Evolutionary conservation across 2,888 invertebrate genomes (phyloP).

Genomic region (Allacma fusca): DNA sequence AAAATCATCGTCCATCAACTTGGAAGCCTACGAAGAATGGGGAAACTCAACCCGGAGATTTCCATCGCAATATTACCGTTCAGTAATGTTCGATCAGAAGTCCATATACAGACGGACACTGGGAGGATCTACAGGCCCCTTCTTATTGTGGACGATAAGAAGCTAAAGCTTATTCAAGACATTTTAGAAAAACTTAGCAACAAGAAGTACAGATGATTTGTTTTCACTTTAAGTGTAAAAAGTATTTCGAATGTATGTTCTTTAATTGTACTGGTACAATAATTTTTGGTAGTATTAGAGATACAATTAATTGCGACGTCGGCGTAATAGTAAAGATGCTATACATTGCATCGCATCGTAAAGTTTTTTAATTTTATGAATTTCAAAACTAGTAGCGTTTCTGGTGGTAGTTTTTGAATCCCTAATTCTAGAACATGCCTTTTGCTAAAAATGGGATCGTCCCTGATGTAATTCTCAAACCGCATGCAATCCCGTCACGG

Average conservation of each 20-base stretch:
- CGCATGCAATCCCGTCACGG: constrained; percentile 72
- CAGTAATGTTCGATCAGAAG: constrained; percentile 14
- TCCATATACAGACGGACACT: constrained; percentile 70
- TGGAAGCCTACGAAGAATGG: constrained; percentile 67
- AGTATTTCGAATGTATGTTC: too few relatives aligned
- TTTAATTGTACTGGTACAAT: too few relatives aligned
- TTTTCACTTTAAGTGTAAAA: too few relatives aligned
- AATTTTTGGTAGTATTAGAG: too few relatives aligned
- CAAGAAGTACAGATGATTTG: too few relatives aligned
- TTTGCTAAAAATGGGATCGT: constrained; percentile 68
- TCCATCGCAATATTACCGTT: constrained; percentile 42
- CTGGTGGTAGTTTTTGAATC: too few relatives aligned
- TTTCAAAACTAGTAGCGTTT: too few relatives aligned
- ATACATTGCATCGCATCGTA: too few relatives aligned
- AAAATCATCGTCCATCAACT: not conserved
- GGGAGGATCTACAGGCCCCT: constrained; percentile 71
- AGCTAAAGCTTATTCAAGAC: constrained; percentile 24
- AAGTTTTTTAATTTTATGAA: too few relatives aligned
- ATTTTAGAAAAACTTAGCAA: too few relatives aligned
- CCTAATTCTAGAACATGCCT: constrained; percentile 64
- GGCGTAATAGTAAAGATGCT: too few relatives aligned
- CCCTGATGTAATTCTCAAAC: constrained; percentile 72
- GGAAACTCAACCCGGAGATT: constrained; percentile 71
- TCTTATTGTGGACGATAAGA: constrained; percentile 67
- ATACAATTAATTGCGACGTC: too few relatives aligned